Evolutionary conservation across 2,888 invertebrate genomes (phyloP), one percentile per base, ranked within the genome.

Genomic region (Agrilus mali): DNA sequence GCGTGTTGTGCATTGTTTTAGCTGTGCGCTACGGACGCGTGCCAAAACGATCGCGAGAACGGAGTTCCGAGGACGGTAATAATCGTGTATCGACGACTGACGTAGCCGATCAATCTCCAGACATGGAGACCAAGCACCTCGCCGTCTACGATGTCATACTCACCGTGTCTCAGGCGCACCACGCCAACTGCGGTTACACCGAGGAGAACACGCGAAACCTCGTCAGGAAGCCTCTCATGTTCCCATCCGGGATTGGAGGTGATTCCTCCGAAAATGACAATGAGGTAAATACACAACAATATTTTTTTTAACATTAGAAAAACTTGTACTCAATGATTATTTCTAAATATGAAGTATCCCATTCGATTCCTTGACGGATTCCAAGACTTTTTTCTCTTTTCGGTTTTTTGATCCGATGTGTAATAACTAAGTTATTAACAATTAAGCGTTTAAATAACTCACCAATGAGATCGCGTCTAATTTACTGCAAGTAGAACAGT

Each of bases 21-120:
- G 93, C 94, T 62, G 95, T 95, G 51, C 77, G 95, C 63, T 96
- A 96, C 75, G 95, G 96, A 53, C 79, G 95, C 52, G 94, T 94
- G 56, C 95, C 96, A 50, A 96, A 95, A 69, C 76, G 93, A 57
- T 82, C 90, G 47, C 78, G 92, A 55, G 93, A 92, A 66, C 76
- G 82, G 51, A 81, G 77, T 60, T 68, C 70, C 32, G 74, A 75
- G 45, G 78, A 68, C 47, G 56, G 60, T 38, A 64, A 72, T 36
- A 68, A 68, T 45, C 66, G 69, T 31, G 67, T 67, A 47, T 67
- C 68, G 43, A 67, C 67, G 38, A 64, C 65, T 35, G 65, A 63
- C 45, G 27, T 10, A 10, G 60, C 64, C n/a, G 66, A 66, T 51
- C 61, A 63, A 47, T 61, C 63, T 27, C 27, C 27, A 10, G 66